Evolutionary conservation across 1,140 invertebrate species (phyloP).

Genomic region (Heliconius congener): DNA sequence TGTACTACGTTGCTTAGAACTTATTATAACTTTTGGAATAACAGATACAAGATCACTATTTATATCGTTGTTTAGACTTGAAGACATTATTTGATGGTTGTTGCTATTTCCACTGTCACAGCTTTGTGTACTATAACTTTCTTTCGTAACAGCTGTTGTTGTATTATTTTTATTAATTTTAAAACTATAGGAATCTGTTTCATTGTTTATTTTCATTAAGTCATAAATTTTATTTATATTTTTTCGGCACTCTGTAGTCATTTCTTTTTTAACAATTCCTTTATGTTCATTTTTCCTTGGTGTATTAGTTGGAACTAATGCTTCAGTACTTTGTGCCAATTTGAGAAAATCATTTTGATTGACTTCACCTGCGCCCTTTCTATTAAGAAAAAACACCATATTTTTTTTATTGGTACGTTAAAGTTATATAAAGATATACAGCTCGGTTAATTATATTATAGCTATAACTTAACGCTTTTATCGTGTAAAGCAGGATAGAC

Average conservation of each 20-base stretch:
- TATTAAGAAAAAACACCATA: not conserved
- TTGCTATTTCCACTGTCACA: conserved; percentile 66
- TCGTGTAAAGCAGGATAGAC: too few relatives aligned
- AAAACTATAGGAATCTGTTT: not conserved
- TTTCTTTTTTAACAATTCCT: conserved; percentile 31
- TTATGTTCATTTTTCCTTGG: conserved; percentile 37
- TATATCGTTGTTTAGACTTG: conserved; percentile 36
- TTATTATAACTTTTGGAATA: conserved; percentile 63
- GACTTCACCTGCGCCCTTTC: conserved; percentile 28
- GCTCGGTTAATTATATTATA: not conserved
- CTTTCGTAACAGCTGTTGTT: not conserved
- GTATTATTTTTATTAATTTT: not conserved
- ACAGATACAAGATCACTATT: conserved; percentile 32
- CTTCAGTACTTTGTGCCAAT: conserved; percentile 22
- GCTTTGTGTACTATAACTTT: conserved; percentile 41
- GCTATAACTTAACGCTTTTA: not conserved
- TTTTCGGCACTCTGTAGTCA: conserved; percentile 58
- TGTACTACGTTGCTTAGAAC: conserved; percentile 49
- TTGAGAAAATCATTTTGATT: conserved; percentile 18
- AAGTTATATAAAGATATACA: not conserved
- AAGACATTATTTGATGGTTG: conserved; percentile 57
- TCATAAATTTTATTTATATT: conserved; percentile 71
- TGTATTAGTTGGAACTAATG: conserved; percentile 45
- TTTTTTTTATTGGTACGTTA: not conserved
- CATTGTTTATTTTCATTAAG: conserved; percentile 54